Evolutionary conservation across 2,113 vertebrate genomes (phyloP), one percentile per base, ranked within the genome.

Genomic region (Centropus bengalensis): DNA sequence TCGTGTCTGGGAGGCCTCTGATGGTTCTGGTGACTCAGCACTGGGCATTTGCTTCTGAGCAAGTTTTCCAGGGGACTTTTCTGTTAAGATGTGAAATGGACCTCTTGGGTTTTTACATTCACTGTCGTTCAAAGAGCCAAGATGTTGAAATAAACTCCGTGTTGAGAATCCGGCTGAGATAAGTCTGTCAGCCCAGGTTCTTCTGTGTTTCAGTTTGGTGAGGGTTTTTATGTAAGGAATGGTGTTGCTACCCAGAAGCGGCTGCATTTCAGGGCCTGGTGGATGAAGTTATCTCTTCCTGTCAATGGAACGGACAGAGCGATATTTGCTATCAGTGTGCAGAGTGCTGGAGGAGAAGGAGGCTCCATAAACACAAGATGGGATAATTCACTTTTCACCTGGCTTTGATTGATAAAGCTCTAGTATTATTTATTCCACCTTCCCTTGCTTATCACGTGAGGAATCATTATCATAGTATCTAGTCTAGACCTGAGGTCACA

Each of bases 401-500:
- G 14, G 66, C 77, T 94, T 88, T 92, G 80, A 89, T 32, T 76
- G 77, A 84, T 94, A 87, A 85, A 89, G 49, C 80, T 38, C 64
- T 58, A 4, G n/a, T 73, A 73, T 79, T 59, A 58, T 89, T 91
- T 92, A 71, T 89, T 82, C 51, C 80, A 69, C 80, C 92, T 82
- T 45, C 54, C 58, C 78, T 89, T 92, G 55, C 83, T 93, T 95
- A 70, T 93, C 83, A 68, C 64, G 27, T 2, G 27, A 84, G 81
- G 91, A n/a, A 84, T 93, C 70, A 28, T 92, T 69, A 62, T 49
- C 87, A 62, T 79, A 69, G 45, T 54, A 78, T 23, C 67, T 42
- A 30, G 30, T 45, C 33, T 87, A 33, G 78, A 33, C 84, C 79
- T 28, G 40, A 42, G 81, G 74, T 52, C 84, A 55, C 54, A 79